These are phyloP conservation scores for Nothoprocta perdicaria DNA, from an alignment of 2,113 vertebrate genomes.

Conservation along the genomic window DNA sequence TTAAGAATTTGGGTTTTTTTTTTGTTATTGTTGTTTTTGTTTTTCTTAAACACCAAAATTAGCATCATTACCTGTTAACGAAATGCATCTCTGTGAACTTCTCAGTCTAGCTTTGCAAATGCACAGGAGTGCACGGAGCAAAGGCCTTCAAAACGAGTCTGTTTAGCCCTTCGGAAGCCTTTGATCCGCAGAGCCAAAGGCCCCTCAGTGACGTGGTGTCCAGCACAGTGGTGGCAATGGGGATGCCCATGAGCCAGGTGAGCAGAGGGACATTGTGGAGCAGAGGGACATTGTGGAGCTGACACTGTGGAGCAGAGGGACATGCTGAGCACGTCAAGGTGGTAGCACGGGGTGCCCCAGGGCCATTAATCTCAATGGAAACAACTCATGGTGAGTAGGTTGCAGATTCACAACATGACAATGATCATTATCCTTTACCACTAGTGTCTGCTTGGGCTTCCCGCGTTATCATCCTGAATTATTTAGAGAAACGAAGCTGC, in stretches of 20 bases:
- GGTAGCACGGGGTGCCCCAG: neutral
- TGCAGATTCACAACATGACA: neutral
- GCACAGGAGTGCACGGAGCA: neutral
- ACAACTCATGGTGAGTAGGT: neutral
- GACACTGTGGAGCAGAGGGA: neutral
- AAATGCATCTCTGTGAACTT: neutral
- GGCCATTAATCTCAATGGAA: conserved; percentile 11
- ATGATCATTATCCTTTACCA: neutral
- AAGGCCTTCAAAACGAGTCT: neutral
- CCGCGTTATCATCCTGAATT: conserved; percentile 29
- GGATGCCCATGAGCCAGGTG: too few species aligned
- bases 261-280: too few species aligned
- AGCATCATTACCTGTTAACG: neutral
- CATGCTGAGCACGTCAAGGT: neutral
- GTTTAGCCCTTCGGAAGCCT: neutral
- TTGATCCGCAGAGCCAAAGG: neutral
- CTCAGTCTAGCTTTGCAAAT: neutral
- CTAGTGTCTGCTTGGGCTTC: neutral
- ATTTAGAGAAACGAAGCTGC: conserved; percentile 50
- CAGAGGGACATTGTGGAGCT: too few species aligned
- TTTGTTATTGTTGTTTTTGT: neutral
- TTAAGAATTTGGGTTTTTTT: neutral
- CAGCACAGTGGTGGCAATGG: neutral
- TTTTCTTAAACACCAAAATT: neutral
- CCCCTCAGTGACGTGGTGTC: neutral